Conservation (phyloP, 2,113 vertebrate genomes). For the Marmota flaviventris region DNA sequence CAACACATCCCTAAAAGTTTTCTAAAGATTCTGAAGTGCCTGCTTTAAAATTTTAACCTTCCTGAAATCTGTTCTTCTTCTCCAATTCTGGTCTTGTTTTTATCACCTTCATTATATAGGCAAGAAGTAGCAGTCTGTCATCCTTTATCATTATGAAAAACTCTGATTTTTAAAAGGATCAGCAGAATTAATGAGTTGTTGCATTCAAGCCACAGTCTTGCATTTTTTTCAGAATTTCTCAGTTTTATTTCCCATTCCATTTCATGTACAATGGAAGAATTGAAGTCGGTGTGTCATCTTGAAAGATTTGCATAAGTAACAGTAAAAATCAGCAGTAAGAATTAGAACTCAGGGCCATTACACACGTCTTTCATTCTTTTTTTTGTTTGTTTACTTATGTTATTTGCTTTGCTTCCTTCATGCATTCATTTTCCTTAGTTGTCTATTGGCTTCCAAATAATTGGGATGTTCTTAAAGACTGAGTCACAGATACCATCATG, state of each 20-base stretch:
- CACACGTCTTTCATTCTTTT: neutral
- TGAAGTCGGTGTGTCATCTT: neutral
- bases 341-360: constrained; percentile 46
- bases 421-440: neutral
- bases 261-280: neutral
- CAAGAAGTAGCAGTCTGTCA: neutral
- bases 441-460: neutral
- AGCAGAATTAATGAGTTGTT: neutral
- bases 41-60: constrained; percentile 8
- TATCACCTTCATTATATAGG: neutral
- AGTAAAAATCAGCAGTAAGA: neutral
- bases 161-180: constrained; percentile 2
- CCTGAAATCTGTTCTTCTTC: neutral
- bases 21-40: constrained; percentile 43
- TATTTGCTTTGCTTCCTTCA: neutral
- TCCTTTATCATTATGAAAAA: neutral
- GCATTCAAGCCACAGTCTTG: neutral
- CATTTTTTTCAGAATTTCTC: neutral
- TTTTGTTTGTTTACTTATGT: neutral
- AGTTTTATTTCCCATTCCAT: neutral
- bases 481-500: neutral
- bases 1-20: constrained; percentile 74
- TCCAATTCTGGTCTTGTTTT: constrained; percentile 33
- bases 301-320: neutral
- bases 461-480: neutral